Conservation (phyloP, 2,888 invertebrate species). For the Drosophila macrothrix region DNA sequence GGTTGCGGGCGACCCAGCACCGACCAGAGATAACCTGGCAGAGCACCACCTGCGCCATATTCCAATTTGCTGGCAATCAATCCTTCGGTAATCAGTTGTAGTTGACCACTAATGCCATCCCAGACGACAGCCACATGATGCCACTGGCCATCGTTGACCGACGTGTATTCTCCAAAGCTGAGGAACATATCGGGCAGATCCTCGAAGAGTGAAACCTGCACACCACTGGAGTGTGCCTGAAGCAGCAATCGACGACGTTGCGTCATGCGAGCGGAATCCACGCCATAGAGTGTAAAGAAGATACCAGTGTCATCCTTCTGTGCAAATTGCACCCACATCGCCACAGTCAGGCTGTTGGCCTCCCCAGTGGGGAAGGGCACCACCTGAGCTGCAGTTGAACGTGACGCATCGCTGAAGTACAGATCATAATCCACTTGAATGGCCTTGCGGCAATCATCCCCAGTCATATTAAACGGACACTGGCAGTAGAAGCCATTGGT, state of each 20-base stretch:
- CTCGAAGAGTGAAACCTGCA: constrained; percentile 95
- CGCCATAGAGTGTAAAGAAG: constrained; percentile 96
- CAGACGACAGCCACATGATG: constrained; percentile 98
- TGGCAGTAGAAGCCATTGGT: constrained; percentile 97
- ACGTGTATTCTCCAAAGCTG: constrained; percentile 95
- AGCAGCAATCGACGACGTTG: constrained; percentile 92
- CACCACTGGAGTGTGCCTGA: constrained; percentile 97
- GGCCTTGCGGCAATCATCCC: constrained; percentile 98
- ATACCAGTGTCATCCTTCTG: constrained; percentile 96
- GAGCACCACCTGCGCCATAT: constrained; percentile 93
- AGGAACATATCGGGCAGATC: constrained; percentile 95
- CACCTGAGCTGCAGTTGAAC: constrained; percentile 96
- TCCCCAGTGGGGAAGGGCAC: constrained; percentile 94
- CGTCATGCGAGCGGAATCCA: constrained; percentile 92
- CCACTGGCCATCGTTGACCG: constrained; percentile 98
- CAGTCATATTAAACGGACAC: constrained; percentile 98
- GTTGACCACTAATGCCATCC: constrained; percentile 95
- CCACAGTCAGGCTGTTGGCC: constrained; percentile 93
- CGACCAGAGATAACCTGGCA: constrained; percentile 95
- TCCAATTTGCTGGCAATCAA: constrained; percentile 96
- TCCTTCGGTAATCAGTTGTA: constrained; percentile 97
- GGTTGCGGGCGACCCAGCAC: constrained; percentile 95
- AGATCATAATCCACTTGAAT: constrained; percentile 99
- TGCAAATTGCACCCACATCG: constrained; percentile 98
- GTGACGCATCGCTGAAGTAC: constrained; percentile 95